Percentiles rank a stretch among this genome's conserved stretches.
These are phyloP conservation scores for Anguilla marmorata DNA, from an alignment of 2,797 vertebrate species.

Conservation along the genomic window DNA sequence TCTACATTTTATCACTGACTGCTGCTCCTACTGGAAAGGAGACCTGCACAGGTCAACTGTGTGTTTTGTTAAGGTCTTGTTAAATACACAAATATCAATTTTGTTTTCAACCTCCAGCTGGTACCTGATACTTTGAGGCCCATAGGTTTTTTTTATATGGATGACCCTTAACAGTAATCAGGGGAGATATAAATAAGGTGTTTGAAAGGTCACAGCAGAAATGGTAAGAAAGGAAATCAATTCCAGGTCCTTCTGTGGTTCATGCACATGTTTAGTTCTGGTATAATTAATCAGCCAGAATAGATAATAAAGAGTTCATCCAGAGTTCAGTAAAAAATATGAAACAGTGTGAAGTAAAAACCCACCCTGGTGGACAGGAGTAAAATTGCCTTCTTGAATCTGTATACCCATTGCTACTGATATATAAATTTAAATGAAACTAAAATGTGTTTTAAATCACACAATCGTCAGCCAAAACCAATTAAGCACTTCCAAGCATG, in stretches of 20 bases:
- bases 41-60: background rate
- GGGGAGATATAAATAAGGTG: conserved; percentile 23
- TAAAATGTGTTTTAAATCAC: background rate
- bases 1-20: background rate
- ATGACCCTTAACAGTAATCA: conserved; percentile 17
- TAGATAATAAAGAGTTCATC: conserved; percentile 13
- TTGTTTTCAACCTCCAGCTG: background rate
- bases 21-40: background rate
- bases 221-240: conserved; percentile 22
- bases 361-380: background rate
- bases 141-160: background rate
- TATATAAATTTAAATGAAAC: background rate
- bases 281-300: conserved; percentile 3
- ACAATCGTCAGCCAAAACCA: background rate
- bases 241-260: conserved; percentile 4
- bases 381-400: background rate
- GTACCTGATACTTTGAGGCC: background rate
- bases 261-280: conserved; percentile 12
- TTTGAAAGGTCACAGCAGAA: conserved; percentile 23
- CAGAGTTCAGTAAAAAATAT: background rate
- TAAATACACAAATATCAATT: background rate
- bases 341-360: background rate
- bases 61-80: background rate
- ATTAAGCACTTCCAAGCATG: background rate
- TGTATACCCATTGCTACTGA: background rate